Evolutionary conservation across 1,140 invertebrate species (phyloP).

Genomic region (Pseudomyrmex sp.): DNA sequence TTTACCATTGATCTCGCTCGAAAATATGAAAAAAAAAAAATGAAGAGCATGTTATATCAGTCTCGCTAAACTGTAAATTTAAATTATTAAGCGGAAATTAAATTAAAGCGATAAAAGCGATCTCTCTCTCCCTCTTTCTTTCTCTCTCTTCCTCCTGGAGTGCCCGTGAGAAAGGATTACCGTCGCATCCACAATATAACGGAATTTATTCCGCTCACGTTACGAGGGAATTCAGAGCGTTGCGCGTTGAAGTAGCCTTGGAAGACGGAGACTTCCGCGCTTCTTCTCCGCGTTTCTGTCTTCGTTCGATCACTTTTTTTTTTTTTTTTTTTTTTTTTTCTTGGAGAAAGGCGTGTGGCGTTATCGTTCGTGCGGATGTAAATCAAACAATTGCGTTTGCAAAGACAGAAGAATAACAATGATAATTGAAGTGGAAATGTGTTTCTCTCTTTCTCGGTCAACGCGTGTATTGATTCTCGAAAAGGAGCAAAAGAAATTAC

Average conservation of each 20-base stretch:
- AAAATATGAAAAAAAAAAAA: neutral
- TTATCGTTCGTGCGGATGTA: neutral
- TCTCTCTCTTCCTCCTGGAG: neutral
- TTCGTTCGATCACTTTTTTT: constrained; percentile 62
- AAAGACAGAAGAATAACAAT: neutral
- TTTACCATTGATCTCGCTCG: neutral
- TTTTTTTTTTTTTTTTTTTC: constrained; percentile 49
- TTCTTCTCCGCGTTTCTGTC: constrained; percentile 5
- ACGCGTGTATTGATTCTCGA: neutral
- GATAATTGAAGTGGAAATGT: neutral
- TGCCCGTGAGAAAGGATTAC: neutral
- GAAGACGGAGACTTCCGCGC: constrained; percentile 23
- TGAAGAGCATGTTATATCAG: neutral
- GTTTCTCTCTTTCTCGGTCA: neutral
- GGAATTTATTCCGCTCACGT: constrained; percentile 24
- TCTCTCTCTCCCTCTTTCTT: too few species aligned
- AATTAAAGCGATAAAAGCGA: neutral
- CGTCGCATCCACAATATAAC: constrained; percentile 9
- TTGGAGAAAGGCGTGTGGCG: neutral
- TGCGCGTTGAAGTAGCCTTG: constrained; percentile 21
- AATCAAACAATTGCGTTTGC: constrained; percentile 1
- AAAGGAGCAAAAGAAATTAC: constrained; percentile 29
- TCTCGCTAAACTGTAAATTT: neutral
- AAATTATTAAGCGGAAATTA: neutral
- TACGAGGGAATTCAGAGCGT: constrained; percentile 20